phyloP scores from a whole-genome alignment of 2,797 vertebrate species.

The Tolypeutes matacus region DNA sequence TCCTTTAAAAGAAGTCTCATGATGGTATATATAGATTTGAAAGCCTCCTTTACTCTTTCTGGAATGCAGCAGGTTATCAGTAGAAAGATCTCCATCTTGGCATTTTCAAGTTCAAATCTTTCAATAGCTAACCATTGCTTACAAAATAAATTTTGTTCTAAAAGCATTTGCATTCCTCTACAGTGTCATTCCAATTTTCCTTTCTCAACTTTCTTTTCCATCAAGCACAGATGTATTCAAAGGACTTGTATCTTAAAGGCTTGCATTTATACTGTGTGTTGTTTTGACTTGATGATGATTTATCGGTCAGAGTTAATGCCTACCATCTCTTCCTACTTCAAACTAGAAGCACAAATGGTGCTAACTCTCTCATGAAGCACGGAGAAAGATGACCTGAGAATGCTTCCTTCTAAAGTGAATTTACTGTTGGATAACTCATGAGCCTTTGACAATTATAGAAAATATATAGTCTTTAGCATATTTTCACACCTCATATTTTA shows the following conservation, averaged over 20 bases:
- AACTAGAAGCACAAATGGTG: not conserved
- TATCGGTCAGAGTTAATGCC: not conserved
- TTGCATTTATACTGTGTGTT: not conserved
- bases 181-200: not conserved
- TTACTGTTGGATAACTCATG: not conserved
- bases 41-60: not conserved
- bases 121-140: not conserved
- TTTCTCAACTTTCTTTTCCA: too few relatives aligned
- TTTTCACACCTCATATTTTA: not conserved
- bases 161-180: not conserved
- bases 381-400: not conserved
- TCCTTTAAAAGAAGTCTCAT: not conserved
- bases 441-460: not conserved
- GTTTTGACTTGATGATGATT: not conserved
- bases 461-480: not conserved
- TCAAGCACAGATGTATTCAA: too few relatives aligned
- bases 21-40: not conserved
- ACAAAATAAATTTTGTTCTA: not conserved
- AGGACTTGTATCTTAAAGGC: not conserved
- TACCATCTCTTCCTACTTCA: not conserved
- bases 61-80: not conserved
- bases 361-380: not conserved
- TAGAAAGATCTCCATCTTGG: not conserved
- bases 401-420: not conserved
- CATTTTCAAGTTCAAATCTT: not conserved